phyloP scores from a whole-genome alignment of 2,888 invertebrate genomes.

The Caenorhabditis sp. region DNA sequence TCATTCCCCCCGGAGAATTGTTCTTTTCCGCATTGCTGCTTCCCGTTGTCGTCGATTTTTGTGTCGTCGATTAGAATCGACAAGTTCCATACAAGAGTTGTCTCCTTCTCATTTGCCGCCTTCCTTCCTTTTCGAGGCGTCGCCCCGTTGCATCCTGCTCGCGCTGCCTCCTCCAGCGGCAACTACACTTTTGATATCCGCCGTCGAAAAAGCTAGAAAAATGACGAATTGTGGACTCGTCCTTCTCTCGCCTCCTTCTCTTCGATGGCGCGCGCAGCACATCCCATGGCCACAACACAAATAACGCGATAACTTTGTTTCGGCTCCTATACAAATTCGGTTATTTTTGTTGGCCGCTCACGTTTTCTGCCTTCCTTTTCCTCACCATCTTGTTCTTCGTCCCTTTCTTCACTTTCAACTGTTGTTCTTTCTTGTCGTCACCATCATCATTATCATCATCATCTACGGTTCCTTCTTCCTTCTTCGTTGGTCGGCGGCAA shows the following conservation, averaged over 20 bases:
- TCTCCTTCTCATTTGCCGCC: background rate
- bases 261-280: constrained; percentile 10
- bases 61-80: constrained; percentile 31
- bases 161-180: too few species aligned
- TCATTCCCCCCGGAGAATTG: constrained; percentile 55
- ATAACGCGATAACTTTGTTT: constrained; percentile 62
- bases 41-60: constrained; percentile 15
- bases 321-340: constrained; percentile 59
- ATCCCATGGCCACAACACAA: constrained; percentile 43
- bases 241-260: constrained; percentile 20
- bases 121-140: background rate
- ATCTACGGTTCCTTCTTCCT: constrained; percentile 25
- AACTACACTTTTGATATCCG: constrained; percentile 21
- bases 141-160: background rate
- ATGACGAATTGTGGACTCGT: constrained; percentile 53
- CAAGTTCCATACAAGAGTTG: constrained; percentile 40
- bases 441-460: background rate
- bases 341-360: constrained; percentile 54
- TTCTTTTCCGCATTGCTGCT: constrained; percentile 51
- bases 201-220: constrained; percentile 36
- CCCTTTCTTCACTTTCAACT: constrained; percentile 7
- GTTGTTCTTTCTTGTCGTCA: constrained; percentile 4
- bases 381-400: background rate
- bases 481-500: too few species aligned
- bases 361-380: constrained; percentile 6